These are phyloP conservation scores for Cyphomyrus plagiostoma DNA, from an alignment of 2,113 vertebrate species.

Conservation along the genomic window DNA sequence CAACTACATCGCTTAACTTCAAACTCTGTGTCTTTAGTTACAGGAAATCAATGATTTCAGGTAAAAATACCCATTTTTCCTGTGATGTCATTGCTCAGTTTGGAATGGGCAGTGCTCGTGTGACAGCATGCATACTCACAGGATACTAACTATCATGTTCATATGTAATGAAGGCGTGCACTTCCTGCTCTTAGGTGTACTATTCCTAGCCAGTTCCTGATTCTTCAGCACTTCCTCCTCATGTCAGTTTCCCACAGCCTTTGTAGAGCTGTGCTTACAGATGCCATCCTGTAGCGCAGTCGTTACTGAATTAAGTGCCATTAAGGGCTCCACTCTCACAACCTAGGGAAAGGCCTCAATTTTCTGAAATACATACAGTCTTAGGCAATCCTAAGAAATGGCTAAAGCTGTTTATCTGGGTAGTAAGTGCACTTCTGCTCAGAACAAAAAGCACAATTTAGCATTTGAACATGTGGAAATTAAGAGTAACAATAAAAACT, in stretches of 20 bases:
- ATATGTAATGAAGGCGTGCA: slow-evolving; percentile 13
- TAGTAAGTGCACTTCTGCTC: too few species aligned
- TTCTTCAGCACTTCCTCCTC: slow-evolving; percentile 32
- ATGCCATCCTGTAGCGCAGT: neutral
- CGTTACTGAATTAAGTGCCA: neutral
- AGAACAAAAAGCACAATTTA: too few species aligned
- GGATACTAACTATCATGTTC: slow-evolving; percentile 29
- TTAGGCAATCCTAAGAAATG: too few species aligned
- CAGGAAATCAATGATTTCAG: neutral
- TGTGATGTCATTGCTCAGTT: neutral
- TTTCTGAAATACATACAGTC: neutral
- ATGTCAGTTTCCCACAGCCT: neutral
- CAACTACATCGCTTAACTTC: neutral
- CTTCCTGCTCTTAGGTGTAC: neutral
- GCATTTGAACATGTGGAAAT: too few species aligned
- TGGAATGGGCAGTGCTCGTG: neutral
- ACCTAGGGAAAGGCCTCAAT: neutral
- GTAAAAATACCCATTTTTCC: neutral
- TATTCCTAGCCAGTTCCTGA: neutral
- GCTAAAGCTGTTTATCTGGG: too few species aligned
- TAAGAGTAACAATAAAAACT: too few species aligned
- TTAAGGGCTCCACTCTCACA: neutral
- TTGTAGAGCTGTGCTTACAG: neutral
- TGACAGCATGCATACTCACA: slow-evolving; percentile 43
- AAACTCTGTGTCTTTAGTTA: neutral